Evolutionary conservation across 2,888 invertebrate genomes (phyloP).

Genomic region (Lysandra bellargus): DNA sequence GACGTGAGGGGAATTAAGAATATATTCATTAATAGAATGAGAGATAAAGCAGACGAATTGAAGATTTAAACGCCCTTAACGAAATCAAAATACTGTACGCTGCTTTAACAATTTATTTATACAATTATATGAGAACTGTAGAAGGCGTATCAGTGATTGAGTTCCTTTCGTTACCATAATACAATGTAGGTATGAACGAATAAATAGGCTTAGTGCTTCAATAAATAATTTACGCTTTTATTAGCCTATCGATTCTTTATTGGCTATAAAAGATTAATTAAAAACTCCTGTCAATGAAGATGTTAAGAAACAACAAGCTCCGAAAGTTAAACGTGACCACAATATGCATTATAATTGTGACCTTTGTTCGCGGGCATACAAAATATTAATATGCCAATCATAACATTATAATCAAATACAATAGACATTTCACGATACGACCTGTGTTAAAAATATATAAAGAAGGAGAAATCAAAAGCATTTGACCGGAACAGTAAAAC

Average conservation of each 20-base stretch:
- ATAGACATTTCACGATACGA: background rate
- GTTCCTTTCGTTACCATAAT: background rate
- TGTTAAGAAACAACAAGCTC: background rate
- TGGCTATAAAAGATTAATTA: background rate
- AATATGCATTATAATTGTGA: background rate
- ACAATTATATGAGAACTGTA: background rate
- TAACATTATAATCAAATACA: background rate
- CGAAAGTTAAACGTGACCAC: conserved; percentile 1
- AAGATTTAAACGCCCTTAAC: background rate
- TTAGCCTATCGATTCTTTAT: background rate
- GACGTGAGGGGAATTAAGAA: conserved; percentile 32
- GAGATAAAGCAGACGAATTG: conserved; percentile 1
- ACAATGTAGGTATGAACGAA: background rate
- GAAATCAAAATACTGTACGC: background rate
- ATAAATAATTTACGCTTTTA: background rate
- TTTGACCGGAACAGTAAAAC: background rate
- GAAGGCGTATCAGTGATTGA: background rate
- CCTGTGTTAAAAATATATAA: background rate
- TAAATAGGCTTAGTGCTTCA: background rate
- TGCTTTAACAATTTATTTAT: conserved; percentile 4
- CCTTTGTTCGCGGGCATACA: conserved; percentile 6
- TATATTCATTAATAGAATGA: conserved; percentile 32
- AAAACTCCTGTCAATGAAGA: background rate
- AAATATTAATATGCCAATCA: conserved; percentile 13
- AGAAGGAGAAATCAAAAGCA: background rate